Percentiles rank a stretch among this genome's conserved stretches.
phyloP scores from a whole-genome alignment of 2,113 vertebrate genomes.

The Epinephelus fuscoguttatus region DNA sequence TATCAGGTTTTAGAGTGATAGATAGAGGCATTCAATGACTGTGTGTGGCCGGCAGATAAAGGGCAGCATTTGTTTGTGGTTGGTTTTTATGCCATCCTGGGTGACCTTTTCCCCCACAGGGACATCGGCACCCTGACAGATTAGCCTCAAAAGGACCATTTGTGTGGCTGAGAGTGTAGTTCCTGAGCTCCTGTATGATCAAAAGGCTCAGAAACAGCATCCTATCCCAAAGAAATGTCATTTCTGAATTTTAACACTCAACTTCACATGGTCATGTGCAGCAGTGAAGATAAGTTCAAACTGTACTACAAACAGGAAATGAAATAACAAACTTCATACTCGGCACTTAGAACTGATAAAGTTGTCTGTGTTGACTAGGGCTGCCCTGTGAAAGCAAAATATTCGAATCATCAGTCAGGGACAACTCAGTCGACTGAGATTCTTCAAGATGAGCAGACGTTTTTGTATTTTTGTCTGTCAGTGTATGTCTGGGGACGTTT shows the following conservation, averaged over 20 bases:
- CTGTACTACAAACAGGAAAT: neutral
- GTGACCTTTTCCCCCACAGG: constrained; percentile 54
- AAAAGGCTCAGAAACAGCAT: constrained; percentile 44
- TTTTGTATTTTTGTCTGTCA: too few species aligned
- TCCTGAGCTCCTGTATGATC: constrained; percentile 32
- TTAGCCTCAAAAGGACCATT: constrained; percentile 56
- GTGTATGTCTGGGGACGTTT: too few species aligned
- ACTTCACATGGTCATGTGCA: neutral
- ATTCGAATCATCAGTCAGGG: too few species aligned
- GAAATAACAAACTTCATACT: neutral
- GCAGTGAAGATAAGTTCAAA: neutral
- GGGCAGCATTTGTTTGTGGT: constrained; percentile 76
- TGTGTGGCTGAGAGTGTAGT: constrained; percentile 27
- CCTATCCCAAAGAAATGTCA: constrained; percentile 54
- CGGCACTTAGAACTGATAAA: constrained; percentile 2
- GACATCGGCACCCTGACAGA: constrained; percentile 54
- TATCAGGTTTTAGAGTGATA: constrained; percentile 52
- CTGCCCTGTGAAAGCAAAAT: too few species aligned
- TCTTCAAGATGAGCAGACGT: too few species aligned
- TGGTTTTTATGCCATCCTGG: constrained; percentile 63
- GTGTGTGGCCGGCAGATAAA: constrained; percentile 74
- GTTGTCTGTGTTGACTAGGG: neutral
- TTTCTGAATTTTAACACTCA: constrained; percentile 11
- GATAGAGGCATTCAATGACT: constrained; percentile 51
- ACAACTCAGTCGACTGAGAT: too few species aligned